Evolutionary conservation across 2,888 invertebrate genomes (phyloP), one percentile per base, ranked within the genome.

Genomic region (Melanostoma scalare): DNA sequence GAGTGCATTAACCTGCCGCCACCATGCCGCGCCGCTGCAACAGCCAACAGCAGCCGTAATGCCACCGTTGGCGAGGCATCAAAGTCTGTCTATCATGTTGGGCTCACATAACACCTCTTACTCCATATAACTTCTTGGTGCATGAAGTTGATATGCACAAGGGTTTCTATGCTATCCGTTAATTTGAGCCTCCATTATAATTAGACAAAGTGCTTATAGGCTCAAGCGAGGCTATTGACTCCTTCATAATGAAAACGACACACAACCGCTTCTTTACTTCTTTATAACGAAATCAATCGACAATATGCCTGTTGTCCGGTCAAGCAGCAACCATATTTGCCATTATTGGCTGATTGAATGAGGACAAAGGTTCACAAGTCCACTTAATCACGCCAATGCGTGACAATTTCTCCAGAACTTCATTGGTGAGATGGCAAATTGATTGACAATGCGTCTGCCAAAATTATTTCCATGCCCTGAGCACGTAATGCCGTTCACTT

Each of bases 391-490:
- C 36, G 48, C 33, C 36, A 52, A 30, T 58, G 81, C 65, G 76
- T 50, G 73, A 82, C 68, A 78, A 78, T 78, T 82, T 82, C 78
- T 65, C 69, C 61, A 77, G 82, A 82, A 82, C 65, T 72, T 9
- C 74, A 56, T 50, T 40, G 52, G 36, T 55, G 36, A 40, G 77
- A 77, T 73, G 81, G 77, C 68, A 77, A 82, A 82, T 78, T 82
- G 82, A 82, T 82, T 82, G 78, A 82, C 82, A 82, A 82, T 82
- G 78, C 82, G 73, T 78, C 73, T 65, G 78, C 48, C 58, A 46
- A 63, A 77, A 77, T 44, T 35, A 77, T 53, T 82, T 69, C 63
- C 20, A 35, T 82, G 82, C 73, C 73, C 73, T 69, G 63, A 63
- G 68, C 82, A 82, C 82, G 82, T 82, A 71, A 38, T 9, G 20